phyloP scores from a whole-genome alignment of 1,140 invertebrate genomes.

The Cherax quadricarinatus region DNA sequence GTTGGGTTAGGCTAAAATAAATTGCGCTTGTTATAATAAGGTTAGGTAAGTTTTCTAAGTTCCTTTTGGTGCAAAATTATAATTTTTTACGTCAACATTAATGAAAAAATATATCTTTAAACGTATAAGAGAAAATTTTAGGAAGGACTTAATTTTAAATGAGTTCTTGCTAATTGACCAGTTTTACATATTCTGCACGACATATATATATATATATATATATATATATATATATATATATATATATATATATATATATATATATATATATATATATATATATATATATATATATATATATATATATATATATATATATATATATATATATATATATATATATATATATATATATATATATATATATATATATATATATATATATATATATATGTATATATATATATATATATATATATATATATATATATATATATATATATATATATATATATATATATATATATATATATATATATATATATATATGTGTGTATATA shows the following conservation, averaged over 20 bases:
- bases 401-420: constrained; percentile 7
- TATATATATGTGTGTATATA: constrained; percentile 5
- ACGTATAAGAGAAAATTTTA: no score
- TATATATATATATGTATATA: constrained; percentile 14
- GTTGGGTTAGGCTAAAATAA: no score
- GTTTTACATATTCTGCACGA: no score
- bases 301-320: constrained; percentile 15
- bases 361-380: constrained; percentile 11
- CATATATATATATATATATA: no score
- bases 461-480: constrained; percentile 5
- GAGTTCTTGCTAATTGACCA: no score
- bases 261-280: constrained; percentile 18
- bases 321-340: constrained; percentile 17
- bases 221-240: constrained; percentile 16
- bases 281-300: constrained; percentile 19
- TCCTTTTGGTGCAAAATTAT: no score
- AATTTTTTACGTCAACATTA: no score
- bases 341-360: constrained; percentile 17
- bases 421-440: not conserved
- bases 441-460: constrained; percentile 21
- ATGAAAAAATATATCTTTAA: no score
- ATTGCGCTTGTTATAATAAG: no score
- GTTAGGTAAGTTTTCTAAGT: no score
- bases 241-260: constrained; percentile 15
- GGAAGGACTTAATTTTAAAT: no score